Base-by-base conservation (phyloP, 2,888 invertebrate genomes). In the Limnephilus auricula region DNA sequence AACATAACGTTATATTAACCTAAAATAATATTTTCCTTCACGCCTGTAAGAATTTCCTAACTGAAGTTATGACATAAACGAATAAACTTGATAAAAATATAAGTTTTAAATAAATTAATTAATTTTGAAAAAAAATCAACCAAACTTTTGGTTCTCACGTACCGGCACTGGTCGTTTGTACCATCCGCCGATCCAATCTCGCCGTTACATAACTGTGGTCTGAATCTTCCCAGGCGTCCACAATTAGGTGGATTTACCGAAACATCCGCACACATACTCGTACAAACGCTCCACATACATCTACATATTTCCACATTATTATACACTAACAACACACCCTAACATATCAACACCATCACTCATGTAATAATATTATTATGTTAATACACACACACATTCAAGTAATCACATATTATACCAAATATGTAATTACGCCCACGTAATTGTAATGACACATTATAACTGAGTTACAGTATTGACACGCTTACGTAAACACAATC, bases 151-250 rank as follows among this genome's bases (percentile, higher is more conserved):
- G 6, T 25, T 65, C 6, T 18, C 10, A 91, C 90, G 78, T 13
- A 79, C 65, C 91, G 90, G 12, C 90, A 31, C 79, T 91, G 89
- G 32, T 31, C n/a, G n/a, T 88, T 88, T 78, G 40, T 83, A 91
- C 87, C 32, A 91, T 88, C 82, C 86, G 31, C 91, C 89, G 92
- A 93, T 93, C 93, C 93, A 93, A 93, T 93, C 93, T 92, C 91
- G 90, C 91, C 92, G 92, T 93, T 93, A 93, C 93, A 93, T 93
- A 93, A 93, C 92, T 93, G 93, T 89, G 93, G 93, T 92, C 92
- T 91, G 92, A 92, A 89, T 92, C 90, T 92, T 92, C 92, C 92
- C 92, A 91, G 92, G 92, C 92, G 92, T 92, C 92, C 92, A 92
- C 93, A 92, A 93, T 93, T 93, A 93, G 93, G 92, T 92, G 92